Evolutionary conservation across 2,113 vertebrate genomes (phyloP), one percentile per base, ranked within the genome.

Genomic region (Equus quagga): DNA sequence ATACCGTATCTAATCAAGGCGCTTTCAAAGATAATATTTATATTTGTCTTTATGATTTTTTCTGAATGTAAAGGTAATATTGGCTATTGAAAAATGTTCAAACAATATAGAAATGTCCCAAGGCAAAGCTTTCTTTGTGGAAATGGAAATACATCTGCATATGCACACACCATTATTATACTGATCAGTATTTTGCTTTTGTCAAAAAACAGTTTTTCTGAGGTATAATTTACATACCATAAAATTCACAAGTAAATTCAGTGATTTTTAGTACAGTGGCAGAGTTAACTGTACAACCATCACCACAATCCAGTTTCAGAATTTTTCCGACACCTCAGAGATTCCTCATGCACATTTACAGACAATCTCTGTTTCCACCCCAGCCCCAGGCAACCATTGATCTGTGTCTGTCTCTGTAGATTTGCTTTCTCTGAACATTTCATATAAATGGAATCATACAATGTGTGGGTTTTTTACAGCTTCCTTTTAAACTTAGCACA

Each of bases 1-100:
- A 78, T 31, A 51, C 15, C 17, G 6, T 41, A 33, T n/a, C 49
- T 62, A 64, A 78, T 60, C 14, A 11, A 87, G 67, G 33, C 80
- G 15, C n/a, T 75, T 96, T 95, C 76, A 92, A 81, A 86, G 36
- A 23, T 51, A 78, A 31, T 81, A 31, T 87, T 51, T 87, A 21
- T 81, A 31, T 88, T 95, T 58, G 24, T 46, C 41, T 73, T 94
- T 80, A 62, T 80, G 73, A 58, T 51, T 49, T 79, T 23, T 90
- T 62, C 58, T 80, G 54, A 80, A 72, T 93, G 7, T n/a, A 54
- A 72, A 86, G 73, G 24, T 73, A 60, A 11, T 62, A 41, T 15
- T n/a, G 41, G 2, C 70, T 60, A 73, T 67, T 91, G n/a, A 64
- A 84, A 91, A 76, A 84, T 69, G 62, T 51, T 88, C 51, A 91